These are phyloP conservation scores for Hetaerina titia DNA, from an alignment of 2,888 invertebrate species.

Conservation along the genomic window DNA sequence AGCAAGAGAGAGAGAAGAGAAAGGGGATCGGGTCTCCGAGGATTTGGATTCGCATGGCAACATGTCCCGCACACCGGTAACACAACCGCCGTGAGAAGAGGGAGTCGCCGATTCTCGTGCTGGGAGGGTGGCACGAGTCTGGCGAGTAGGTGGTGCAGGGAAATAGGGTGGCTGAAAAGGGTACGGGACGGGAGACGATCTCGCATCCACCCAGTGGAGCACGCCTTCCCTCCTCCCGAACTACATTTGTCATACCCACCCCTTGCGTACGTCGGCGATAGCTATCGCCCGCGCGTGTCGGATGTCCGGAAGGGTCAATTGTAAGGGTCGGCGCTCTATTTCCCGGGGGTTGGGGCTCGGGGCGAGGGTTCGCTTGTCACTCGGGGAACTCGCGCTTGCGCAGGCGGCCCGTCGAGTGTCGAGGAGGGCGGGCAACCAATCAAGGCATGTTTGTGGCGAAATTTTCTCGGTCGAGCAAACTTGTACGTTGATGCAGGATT, in stretches of 20 bases:
- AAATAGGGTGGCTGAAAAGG: too few species aligned
- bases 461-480: neutral
- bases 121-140: neutral
- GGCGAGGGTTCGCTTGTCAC: neutral
- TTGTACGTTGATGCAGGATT: neutral
- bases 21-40: too few species aligned
- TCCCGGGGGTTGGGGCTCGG: neutral
- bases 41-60: neutral
- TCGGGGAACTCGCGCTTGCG: neutral
- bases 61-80: neutral
- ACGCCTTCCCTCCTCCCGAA: neutral
- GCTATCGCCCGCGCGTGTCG: neutral
- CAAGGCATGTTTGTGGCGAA: slow-evolving; percentile 1
- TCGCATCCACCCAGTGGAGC: neutral
- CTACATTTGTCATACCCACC: neutral
- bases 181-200: neutral
- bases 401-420: neutral
- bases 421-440: neutral
- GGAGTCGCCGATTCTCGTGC: neutral
- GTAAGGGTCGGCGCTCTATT: neutral
- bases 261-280: neutral
- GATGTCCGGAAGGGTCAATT: neutral
- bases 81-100: slow-evolving; percentile 25
- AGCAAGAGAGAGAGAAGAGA: too few species aligned
- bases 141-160: neutral